Conservation (phyloP, 1,140 invertebrate species). For the Dendrolimus kikuchii region DNA sequence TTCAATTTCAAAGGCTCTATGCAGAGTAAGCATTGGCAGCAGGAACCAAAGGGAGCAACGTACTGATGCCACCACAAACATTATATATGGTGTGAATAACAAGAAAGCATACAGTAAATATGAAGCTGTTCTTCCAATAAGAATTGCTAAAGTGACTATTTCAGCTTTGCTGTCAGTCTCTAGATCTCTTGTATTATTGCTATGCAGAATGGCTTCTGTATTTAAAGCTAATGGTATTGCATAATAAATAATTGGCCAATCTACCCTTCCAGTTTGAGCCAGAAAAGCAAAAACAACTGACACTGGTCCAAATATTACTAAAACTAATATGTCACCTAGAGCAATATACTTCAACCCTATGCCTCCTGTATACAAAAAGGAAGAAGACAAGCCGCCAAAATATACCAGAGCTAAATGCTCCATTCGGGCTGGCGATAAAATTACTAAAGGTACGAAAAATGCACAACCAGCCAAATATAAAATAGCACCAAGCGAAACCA, state of each 20-base stretch:
- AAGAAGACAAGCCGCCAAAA: slow-evolving; percentile 96
- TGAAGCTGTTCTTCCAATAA: slow-evolving; percentile 93
- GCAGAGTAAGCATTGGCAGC: slow-evolving; percentile 89
- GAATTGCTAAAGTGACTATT: slow-evolving; percentile 93
- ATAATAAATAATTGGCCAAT: slow-evolving; percentile 92
- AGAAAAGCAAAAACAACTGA: slow-evolving; percentile 96
- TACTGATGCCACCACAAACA: slow-evolving; percentile 87
- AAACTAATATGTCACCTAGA: slow-evolving; percentile 90
- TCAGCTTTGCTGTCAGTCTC: slow-evolving; percentile 89
- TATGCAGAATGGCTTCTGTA: slow-evolving; percentile 95
- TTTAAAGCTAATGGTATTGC: slow-evolving; percentile 94
- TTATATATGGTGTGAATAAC: slow-evolving; percentile 92
- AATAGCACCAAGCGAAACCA: slow-evolving; percentile 89
- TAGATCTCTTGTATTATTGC: slow-evolving; percentile 94
- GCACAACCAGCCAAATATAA: slow-evolving; percentile 90
- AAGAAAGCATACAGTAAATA: slow-evolving; percentile 93
- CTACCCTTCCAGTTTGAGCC: slow-evolving; percentile 89
- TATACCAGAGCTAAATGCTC: slow-evolving; percentile 95
- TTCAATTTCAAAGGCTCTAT: slow-evolving; percentile 91
- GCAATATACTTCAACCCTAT: slow-evolving; percentile 95
- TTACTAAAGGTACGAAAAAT: slow-evolving; percentile 87
- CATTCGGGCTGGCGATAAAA: slow-evolving; percentile 91
- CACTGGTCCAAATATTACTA: slow-evolving; percentile 95
- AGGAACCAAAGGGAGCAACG: slow-evolving; percentile 91
- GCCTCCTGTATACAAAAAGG: slow-evolving; percentile 94